A percentile compares a stretch with the other conserved stretches of the same genome.
Conservation (phyloP, 2,113 vertebrate genomes). For the Zosterops japonicus region DNA sequence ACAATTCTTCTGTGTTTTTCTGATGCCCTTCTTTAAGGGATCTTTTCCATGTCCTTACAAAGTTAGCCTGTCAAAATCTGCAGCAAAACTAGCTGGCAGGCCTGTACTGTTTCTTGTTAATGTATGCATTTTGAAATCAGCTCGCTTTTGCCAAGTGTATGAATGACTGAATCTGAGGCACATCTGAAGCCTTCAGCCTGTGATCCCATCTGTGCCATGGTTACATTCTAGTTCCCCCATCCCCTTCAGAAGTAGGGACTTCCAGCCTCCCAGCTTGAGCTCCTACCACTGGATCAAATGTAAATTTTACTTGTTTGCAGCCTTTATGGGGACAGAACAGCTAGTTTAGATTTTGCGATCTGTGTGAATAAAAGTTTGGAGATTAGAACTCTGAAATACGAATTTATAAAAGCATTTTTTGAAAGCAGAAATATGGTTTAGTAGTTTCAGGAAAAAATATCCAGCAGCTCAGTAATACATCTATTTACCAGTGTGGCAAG, state of each 20-base stretch:
- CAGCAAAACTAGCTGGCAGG: background rate
- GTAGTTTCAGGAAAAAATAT: background rate
- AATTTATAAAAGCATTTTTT: background rate
- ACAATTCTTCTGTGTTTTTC: background rate
- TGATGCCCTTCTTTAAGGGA: background rate
- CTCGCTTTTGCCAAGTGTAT: background rate
- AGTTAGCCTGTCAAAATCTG: background rate
- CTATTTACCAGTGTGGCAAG: background rate
- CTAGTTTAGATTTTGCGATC: background rate
- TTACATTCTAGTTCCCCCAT: background rate
- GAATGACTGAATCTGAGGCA: background rate
- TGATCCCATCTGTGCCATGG: background rate
- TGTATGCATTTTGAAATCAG: background rate
- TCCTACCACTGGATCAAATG: background rate
- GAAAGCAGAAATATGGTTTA: background rate
- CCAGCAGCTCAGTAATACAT: background rate
- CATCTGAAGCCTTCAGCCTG: constrained; percentile 14
- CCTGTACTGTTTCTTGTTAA: background rate
- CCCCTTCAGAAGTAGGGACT: background rate
- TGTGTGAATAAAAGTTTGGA: background rate
- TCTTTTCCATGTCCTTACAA: background rate
- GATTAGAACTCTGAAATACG: background rate
- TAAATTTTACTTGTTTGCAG: background rate
- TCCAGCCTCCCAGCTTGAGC: background rate
- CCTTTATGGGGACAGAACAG: background rate